Evolutionary conservation across 2,797 vertebrate genomes (phyloP), one percentile per base, ranked within the genome.

Genomic region (Acipenser transmontanus): DNA sequence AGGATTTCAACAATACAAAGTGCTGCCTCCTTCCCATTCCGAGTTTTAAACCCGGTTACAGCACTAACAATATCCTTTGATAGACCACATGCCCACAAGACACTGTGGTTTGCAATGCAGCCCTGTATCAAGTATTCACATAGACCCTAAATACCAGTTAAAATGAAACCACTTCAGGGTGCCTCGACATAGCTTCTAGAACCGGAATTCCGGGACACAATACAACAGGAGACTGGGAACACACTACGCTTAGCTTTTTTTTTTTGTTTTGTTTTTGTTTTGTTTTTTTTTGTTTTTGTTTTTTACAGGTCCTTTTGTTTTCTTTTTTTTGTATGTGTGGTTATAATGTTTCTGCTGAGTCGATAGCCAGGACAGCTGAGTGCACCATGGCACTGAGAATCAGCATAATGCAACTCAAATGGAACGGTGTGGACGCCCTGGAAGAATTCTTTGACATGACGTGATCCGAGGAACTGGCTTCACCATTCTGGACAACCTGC

Each of bases 221-320:
- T 79, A 84, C 80, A 79, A 83, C 78, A 82, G 74, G 78, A 76
- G 76, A 88, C 78, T 66, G 74, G 81, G 81, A 80, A 85, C 75
- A 85, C 76, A 80, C 72, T 34, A 34, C 34, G 34, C 34, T 34
- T 34, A 3, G 34, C 34, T 34, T 34, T 34, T 34, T 77, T 73
- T 77, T 1, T 69, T 70, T 79, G 17, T 17, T 17, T 17, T 34
- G 2, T 34, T 4, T 34, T 34, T 34, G 3, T 4, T 34, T 34
- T 34, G n/a, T 34, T 1, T 34, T 17, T 17, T 80, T 70, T 70
- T 69, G 50, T 75, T 78, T 77, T 69, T 69, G 71, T 80, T 86
- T 82, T 84, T 68, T 87, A 89, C 84, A 88, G 87, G 86, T 82
- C 59, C 47, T 70, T 65, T 71, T 73, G 64, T 66, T 70, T 11